These are phyloP conservation scores for Pecten maximus DNA, from an alignment of 2,888 invertebrate species.

Conservation along the genomic window DNA sequence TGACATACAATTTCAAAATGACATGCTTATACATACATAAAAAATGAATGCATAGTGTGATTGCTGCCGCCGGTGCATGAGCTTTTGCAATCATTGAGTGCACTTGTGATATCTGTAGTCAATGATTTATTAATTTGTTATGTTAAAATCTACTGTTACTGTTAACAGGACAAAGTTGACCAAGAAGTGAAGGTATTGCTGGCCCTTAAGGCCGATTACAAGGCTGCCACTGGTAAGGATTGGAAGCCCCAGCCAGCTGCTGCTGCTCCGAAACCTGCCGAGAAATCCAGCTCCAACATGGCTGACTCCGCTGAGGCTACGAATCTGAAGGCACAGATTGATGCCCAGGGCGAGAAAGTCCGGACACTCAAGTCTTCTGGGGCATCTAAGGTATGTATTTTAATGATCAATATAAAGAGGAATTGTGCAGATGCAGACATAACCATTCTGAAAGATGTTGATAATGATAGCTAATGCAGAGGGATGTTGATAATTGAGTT, in stretches of 20 bases:
- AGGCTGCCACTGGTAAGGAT: slow-evolving; percentile 87
- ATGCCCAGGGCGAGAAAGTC: slow-evolving; percentile 88
- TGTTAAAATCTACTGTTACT: background rate
- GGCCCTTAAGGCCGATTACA: slow-evolving; percentile 89
- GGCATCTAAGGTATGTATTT: slow-evolving; percentile 85
- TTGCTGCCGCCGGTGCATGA: no score
- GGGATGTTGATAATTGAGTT: no score
- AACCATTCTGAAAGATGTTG: background rate
- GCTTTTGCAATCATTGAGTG: no score
- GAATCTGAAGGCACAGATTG: slow-evolving; percentile 71
- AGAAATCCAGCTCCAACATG: slow-evolving; percentile 44
- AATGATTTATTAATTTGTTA: background rate
- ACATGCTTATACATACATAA: no score
- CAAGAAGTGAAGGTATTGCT: slow-evolving; percentile 86
- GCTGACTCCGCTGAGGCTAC: slow-evolving; percentile 61
- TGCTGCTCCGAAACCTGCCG: slow-evolving; percentile 35
- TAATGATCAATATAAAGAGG: no score
- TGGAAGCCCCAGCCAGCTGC: slow-evolving; percentile 48
- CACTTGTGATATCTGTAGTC: no score
- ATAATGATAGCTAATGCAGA: no score
- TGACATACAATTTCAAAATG: no score
- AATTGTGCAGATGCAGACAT: background rate
- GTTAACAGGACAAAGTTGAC: slow-evolving; percentile 81
- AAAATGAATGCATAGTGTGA: no score
- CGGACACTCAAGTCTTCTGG: slow-evolving; percentile 88